Evolutionary conservation across 2,113 vertebrate species (phyloP), one percentile per base, ranked within the genome.

Genomic region (Carettochelys insculpta): DNA sequence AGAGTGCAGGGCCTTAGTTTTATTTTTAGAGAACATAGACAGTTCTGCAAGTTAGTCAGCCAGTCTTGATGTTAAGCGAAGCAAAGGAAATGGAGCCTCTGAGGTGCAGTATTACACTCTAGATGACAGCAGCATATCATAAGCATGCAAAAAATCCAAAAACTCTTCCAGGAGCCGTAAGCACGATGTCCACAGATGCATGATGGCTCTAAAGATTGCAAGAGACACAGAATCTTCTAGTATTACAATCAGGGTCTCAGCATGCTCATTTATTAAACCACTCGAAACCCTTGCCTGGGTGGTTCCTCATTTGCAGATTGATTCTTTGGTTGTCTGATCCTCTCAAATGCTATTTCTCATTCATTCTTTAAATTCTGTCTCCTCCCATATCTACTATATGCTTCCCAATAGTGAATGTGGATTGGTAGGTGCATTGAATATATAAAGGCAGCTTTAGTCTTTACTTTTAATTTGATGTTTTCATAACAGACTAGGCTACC

Each of bases 351-450:
- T 89, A 6, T 79, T 95, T 92, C 82, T 92, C 78, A 84, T 87
- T 76, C 13, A 82, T 95, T 34, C 58, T 61, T 61, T 16, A 61
- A 61, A 61, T 61, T 92, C 87, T 71, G n/a, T 92, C 48, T 45
- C 17, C 90, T 93, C 93, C 77, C 78, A 51, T 50, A 17, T 83
- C 68, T 90, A 87, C 1, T 86, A 94, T 80, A 93, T 58, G 91
- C 53, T 91, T 89, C 78, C 51, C 76, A 82, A 38, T 22, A 38
- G 31, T 82, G 91, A 16, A 5, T 20, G 34, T 79, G 51, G 81
- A 38, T 53, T 3, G 1, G 43, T 88, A 94, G 68, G 71, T 80
- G 58, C 78, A 58, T 51, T 78, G 79, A 47, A 41, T 7, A 86
- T 24, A 58, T 34, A 90, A 81, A 50, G 77, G 20, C 0, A 1